phyloP scores from a whole-genome alignment of 2,888 invertebrate species.

The Latrodectus elegans region DNA sequence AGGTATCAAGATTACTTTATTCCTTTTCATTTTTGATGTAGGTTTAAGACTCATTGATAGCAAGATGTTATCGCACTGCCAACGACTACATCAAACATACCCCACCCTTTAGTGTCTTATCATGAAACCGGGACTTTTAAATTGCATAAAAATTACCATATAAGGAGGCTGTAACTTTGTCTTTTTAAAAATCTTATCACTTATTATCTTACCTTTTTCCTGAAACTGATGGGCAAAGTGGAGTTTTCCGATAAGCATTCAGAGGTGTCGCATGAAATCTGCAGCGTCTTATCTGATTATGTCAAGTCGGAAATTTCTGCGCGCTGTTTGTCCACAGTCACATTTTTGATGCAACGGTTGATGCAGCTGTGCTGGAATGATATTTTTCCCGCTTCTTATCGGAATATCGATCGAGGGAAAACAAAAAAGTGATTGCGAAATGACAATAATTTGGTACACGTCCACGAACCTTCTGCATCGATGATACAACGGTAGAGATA shows the following conservation, averaged over 20 bases:
- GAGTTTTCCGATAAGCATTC: slow-evolving; percentile 58
- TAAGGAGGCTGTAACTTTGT: slow-evolving; percentile 56
- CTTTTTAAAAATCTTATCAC: slow-evolving; percentile 58
- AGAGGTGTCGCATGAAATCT: slow-evolving; percentile 43
- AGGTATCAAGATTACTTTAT: too few species aligned
- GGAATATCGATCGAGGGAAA: background rate
- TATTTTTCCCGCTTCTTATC: slow-evolving; percentile 31
- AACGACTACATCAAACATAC: background rate
- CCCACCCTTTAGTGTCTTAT: background rate
- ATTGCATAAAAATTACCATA: slow-evolving; percentile 57
- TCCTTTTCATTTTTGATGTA: too few species aligned
- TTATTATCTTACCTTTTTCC: slow-evolving; percentile 44
- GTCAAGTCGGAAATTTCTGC: slow-evolving; percentile 41
- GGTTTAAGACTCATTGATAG: too few species aligned
- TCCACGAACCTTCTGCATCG: too few species aligned
- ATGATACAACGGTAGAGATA: too few species aligned
- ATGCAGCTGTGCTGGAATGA: slow-evolving; percentile 30
- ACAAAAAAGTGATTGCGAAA: background rate
- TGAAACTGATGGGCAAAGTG: slow-evolving; percentile 52
- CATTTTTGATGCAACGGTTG: slow-evolving; percentile 30
- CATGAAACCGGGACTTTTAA: slow-evolving; percentile 3
- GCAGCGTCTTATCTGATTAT: slow-evolving; percentile 51
- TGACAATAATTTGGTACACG: too few species aligned
- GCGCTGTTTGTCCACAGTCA: slow-evolving; percentile 32
- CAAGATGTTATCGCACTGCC: too few species aligned